A percentile compares a stretch with the other conserved stretches of the same genome.
phyloP scores from a whole-genome alignment of 2,113 vertebrate genomes.

The Carollia perspicillata region DNA sequence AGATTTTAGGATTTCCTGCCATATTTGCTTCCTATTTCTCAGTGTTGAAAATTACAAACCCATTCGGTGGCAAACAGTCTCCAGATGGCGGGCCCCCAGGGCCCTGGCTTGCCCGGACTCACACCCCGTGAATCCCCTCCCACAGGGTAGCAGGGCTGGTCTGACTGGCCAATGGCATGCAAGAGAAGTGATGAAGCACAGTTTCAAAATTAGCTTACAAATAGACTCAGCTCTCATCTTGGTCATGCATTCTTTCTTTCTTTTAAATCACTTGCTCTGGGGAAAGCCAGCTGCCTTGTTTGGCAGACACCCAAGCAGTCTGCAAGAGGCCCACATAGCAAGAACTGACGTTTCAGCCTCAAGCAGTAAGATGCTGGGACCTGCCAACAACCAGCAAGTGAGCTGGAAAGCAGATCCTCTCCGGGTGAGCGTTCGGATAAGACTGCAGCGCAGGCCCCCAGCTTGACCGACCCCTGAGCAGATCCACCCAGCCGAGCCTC shows the following conservation, averaged over 20 bases:
- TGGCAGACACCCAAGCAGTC: not conserved
- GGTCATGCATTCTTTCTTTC: not conserved
- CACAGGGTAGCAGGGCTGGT: not conserved
- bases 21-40: not conserved
- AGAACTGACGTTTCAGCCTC: not conserved
- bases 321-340: not conserved
- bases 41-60: not conserved
- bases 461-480: not conserved
- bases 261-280: not conserved
- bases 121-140: not conserved
- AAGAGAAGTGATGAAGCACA: not conserved
- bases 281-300: not conserved
- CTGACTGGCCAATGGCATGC: not conserved
- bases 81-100: not conserved
- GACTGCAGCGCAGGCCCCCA: not conserved
- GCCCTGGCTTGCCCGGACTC: not conserved
- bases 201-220: not conserved
- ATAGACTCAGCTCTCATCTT: not conserved
- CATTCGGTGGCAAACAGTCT: not conserved
- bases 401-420: not conserved
- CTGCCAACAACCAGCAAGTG: not conserved
- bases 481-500: not conserved
- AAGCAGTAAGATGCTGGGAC: not conserved
- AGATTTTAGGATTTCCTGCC: not conserved
- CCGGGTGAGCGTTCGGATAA: not conserved